These are phyloP conservation scores for Holothuria leucospilota DNA, from an alignment of 53 echinoderm and acorn worm species.

Conservation along the genomic window DNA sequence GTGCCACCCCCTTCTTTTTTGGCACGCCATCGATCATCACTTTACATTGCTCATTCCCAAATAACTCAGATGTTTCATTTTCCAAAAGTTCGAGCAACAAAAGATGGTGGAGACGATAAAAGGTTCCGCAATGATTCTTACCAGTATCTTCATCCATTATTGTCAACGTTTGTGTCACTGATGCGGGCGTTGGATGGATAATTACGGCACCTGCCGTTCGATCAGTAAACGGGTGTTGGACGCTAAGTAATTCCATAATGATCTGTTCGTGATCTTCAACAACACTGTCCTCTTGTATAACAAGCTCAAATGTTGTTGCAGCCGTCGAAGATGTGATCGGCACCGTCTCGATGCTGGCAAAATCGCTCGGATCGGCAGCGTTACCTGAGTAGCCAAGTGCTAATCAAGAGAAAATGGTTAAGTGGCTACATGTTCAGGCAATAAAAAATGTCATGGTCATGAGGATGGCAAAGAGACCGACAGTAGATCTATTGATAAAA, in stretches of 20 bases:
- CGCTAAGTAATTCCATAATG: constrained; percentile 1
- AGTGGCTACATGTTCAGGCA: no score
- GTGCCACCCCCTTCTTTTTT: no score
- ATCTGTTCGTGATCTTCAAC: not conserved
- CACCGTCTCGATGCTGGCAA: not conserved
- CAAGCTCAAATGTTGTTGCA: not conserved
- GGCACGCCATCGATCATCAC: no score
- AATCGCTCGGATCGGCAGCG: not conserved
- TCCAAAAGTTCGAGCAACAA: no score
- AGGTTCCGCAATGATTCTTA: not conserved
- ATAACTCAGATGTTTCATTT: no score
- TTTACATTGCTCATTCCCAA: no score
- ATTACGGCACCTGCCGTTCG: not conserved
- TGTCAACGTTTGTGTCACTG: constrained; percentile 2
- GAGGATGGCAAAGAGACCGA: no score
- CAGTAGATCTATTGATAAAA: no score
- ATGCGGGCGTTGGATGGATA: not conserved
- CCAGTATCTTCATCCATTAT: not conserved
- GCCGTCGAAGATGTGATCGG: not conserved
- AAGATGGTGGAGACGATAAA: no score
- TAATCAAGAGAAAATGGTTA: not conserved
- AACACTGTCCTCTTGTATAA: not conserved
- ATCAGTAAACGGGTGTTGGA: not conserved
- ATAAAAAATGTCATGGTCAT: no score
- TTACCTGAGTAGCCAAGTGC: not conserved